Base-by-base conservation (phyloP, 1,140 invertebrate species). In the Hyles vespertilio region DNA sequence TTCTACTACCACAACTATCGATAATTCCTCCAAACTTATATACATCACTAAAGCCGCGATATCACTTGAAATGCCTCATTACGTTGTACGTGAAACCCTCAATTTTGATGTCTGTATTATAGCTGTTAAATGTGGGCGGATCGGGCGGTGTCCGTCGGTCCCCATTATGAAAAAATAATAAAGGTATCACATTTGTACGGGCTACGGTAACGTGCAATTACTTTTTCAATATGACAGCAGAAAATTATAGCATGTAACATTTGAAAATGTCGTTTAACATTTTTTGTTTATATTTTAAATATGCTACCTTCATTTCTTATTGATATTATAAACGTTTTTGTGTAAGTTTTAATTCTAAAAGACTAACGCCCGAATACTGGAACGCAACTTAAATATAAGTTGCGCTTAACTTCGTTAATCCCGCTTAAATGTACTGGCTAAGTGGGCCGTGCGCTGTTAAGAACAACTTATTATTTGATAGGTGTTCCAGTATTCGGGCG, bases 81-180 rank as follows among this genome's bases (percentile, higher is more conserved):
- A 75, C 61, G 59, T 63, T 60, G 52, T 61, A 72, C 63, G 64
- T 9, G 57, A 70, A 79, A 69, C 79, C 71, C 51, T 53, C 71
- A 83, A 84, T 83, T 87, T 83, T 55, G 51, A 84, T 69, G 74
- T 84, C 76, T 78, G 61, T 77, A 76, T 83, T 83, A 77, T 63
- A 68, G 44, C 70, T 67, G 75, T 60, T 70, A 81, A 81, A 73
- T 71, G 74, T 61, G 74, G 84, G 84, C 74, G 84, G 62, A 51
- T 43, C 62, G 32, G 62, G 59, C 72, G 71, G 66, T 58, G 33
- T 34, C 43, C 44, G 53, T 22, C 51, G 58, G 50, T 63, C 46
- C 58, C 51, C 57, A 32, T 49, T 40, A 10, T 50, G 61, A 85
- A 87, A 86, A 72, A 77, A 77, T 85, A 82, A 87, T 85, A 69